phyloP scores from a whole-genome alignment of 2,113 vertebrate species.

The Oreochromis niloticus region DNA sequence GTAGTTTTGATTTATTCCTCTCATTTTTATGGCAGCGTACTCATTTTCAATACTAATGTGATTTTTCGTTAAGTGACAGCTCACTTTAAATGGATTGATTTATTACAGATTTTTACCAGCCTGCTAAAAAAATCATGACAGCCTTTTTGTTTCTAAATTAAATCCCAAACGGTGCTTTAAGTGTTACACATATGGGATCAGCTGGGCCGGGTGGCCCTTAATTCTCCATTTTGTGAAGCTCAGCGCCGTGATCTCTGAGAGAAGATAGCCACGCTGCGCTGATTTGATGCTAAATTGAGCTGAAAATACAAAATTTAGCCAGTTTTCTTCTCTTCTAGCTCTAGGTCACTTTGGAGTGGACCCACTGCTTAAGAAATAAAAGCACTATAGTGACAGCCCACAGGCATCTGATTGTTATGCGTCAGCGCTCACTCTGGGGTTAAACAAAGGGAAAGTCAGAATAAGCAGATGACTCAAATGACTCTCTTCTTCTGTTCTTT shows the following conservation, averaged over 20 bases:
- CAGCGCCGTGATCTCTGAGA: not conserved
- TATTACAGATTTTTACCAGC: not conserved
- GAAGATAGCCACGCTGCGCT: not conserved
- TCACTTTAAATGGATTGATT: not conserved
- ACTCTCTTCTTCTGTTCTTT: not conserved
- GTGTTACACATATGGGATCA: not conserved
- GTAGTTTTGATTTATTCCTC: not conserved
- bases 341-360: not conserved
- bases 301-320: constrained; percentile 50
- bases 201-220: not conserved
- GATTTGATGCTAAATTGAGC: constrained; percentile 58
- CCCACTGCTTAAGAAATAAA: not conserved
- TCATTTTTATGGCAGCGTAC: not conserved
- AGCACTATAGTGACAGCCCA: not conserved
- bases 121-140: not conserved
- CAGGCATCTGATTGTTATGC: constrained; percentile 12
- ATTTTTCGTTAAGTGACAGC: not conserved
- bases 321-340: not conserved
- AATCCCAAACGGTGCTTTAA: not conserved
- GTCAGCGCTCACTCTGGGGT: not conserved
- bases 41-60: not conserved
- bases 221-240: not conserved
- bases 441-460: not conserved
- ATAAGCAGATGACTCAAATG: not conserved
- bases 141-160: not conserved